Conservation (phyloP, 2,113 vertebrate genomes). For the Oreotrochilus melanogaster region DNA sequence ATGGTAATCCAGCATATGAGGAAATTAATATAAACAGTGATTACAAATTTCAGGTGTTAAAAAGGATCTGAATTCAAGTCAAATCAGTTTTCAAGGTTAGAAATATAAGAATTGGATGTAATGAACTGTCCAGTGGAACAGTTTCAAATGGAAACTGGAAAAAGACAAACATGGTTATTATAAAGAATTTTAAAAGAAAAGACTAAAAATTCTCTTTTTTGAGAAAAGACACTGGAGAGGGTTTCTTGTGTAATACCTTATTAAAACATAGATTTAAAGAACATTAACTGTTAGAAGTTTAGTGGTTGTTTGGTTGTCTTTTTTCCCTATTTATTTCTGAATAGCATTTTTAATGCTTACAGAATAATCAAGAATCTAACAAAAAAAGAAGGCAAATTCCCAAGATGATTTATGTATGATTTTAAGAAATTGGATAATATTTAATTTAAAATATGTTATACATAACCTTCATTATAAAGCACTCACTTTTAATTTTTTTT, state of each 20-base stretch:
- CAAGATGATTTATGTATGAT: not conserved
- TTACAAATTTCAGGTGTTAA: not conserved
- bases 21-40: not conserved
- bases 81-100: not conserved
- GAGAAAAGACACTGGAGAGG: not conserved
- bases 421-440: not conserved
- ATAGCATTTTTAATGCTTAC: not conserved
- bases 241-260: not conserved
- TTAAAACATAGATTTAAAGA: not conserved
- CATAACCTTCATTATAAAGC: not conserved
- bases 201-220: not conserved
- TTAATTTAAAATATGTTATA: not conserved
- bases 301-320: rapidly evolving
- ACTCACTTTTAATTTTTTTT: not conserved
- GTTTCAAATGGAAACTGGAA: not conserved
- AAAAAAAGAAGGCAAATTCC: not conserved
- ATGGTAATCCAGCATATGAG: not conserved
- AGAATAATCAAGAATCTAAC: not conserved
- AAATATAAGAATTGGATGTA: not conserved
- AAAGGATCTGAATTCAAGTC: not conserved
- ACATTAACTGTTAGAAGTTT: not conserved
- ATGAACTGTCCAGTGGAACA: not conserved
- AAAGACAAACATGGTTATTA: not conserved
- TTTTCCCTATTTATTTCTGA: not conserved
- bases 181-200: not conserved